Evolutionary conservation across 2,797 vertebrate species (phyloP), one percentile per base, ranked within the genome.

Genomic region (Bucorvus abyssinicus): DNA sequence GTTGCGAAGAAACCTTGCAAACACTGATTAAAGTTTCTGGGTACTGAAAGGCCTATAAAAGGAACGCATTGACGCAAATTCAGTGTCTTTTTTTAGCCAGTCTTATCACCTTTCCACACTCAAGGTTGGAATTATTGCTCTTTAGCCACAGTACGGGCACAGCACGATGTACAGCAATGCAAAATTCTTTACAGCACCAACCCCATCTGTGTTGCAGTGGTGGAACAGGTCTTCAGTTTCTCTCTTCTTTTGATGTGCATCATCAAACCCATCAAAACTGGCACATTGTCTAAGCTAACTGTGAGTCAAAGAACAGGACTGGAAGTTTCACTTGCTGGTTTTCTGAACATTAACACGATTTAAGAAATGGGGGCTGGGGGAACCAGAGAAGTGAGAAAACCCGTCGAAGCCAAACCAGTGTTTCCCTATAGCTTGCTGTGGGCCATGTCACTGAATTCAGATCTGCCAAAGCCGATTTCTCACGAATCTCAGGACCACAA

Each of bases 81-180:
- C 90, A 53, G 59, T 52, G 52, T 34, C 80, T 90, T 95, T 94
- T 95, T 96, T 89, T 74, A 95, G 80, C 50, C 60, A 71, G 26
- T 53, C 59, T 94, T 87, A 78, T 30, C 87, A 94, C 79, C 65
- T 90, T 94, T 92, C 67, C 74, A 47, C 36, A 44, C 45, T 78
- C 1, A 17, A 86, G 45, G 34, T 29, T 92, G 42, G 32, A 56
- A 68, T 77, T 80, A 77, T 64, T 91, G 71, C 70, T 92, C 76
- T 75, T 83, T 60, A 91, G 69, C 60, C 68, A 60, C 60, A 49
- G 36, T 40, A 34, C 29, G 32, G 30, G 82, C 76, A 83, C 76
- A 94, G 84, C 89, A 64, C 45, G 84, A 80, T 24, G 57, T 50
- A 74, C 18, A 77, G 89, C 60, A 67, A 70, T 20, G 29, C 36